Conservation (phyloP, 2,113 vertebrate genomes). For the Xiphophorus maculatus region DNA sequence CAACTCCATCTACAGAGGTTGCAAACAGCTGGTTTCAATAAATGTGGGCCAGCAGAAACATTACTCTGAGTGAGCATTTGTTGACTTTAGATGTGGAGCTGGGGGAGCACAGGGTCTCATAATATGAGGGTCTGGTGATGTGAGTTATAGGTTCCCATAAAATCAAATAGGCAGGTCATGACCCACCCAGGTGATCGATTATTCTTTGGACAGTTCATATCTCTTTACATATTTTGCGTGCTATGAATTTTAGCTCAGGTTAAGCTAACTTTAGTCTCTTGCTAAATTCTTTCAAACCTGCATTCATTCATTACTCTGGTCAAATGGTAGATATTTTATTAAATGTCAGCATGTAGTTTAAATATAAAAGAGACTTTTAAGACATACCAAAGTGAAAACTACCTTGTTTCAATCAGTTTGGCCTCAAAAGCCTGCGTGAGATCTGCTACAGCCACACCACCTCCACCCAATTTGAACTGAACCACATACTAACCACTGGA, state of each 20-base stretch:
- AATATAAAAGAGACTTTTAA: slow-evolving; percentile 18
- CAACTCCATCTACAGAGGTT: slow-evolving; percentile 62
- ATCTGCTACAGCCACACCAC: slow-evolving; percentile 26
- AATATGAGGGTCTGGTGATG: slow-evolving; percentile 58
- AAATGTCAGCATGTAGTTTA: slow-evolving; percentile 24
- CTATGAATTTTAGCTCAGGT: slow-evolving; percentile 28
- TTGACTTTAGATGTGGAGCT: slow-evolving; percentile 72
- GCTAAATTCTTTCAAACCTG: slow-evolving; percentile 12
- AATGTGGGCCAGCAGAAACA: slow-evolving; percentile 62
- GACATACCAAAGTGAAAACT: slow-evolving; percentile 9
- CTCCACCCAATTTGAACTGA: slow-evolving; percentile 39
- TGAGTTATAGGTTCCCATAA: slow-evolving; percentile 65
- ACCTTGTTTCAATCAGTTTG: slow-evolving; percentile 34
- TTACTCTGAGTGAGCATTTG: slow-evolving; percentile 68
- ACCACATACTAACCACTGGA: slow-evolving; percentile 58
- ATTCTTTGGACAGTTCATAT: slow-evolving; percentile 41
- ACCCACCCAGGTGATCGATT: slow-evolving; percentile 52
- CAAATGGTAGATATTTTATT: background rate
- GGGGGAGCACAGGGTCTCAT: slow-evolving; percentile 60
- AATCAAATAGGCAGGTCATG: slow-evolving; percentile 58
- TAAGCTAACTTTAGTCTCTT: slow-evolving; percentile 23
- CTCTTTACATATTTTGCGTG: slow-evolving; percentile 45
- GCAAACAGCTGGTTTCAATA: slow-evolving; percentile 75
- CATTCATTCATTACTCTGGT: background rate
- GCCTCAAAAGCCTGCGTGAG: slow-evolving; percentile 31